Evolutionary conservation across 2,888 invertebrate genomes (phyloP).

Genomic region (Omphaloscelis lunosa): DNA sequence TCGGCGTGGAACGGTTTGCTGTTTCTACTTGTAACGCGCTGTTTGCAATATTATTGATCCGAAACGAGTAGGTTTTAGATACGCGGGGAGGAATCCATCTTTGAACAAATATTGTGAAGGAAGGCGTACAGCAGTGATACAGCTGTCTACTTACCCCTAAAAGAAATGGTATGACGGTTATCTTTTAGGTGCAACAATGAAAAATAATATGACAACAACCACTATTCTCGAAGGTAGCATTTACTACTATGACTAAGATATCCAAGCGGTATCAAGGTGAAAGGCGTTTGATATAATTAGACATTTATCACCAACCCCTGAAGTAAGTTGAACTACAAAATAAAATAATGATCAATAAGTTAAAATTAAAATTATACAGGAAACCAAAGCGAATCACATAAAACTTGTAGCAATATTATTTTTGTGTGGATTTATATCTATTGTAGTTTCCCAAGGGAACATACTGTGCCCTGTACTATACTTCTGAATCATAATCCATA

Average conservation of each 20-base stretch:
- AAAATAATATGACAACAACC: neutral
- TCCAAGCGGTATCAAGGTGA: neutral
- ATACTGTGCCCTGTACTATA: constrained; percentile 3
- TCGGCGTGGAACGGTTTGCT: constrained; percentile 25
- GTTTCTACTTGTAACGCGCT: constrained; percentile 21
- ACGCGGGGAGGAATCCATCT: constrained; percentile 8
- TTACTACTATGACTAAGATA: neutral
- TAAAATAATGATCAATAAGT: neutral
- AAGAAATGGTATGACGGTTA: neutral
- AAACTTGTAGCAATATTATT: neutral
- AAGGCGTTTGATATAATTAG: constrained; percentile 16
- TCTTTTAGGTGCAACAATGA: constrained; percentile 13
- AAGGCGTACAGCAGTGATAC: neutral
- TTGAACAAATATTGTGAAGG: neutral
- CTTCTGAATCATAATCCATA: neutral
- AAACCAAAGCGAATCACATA: neutral
- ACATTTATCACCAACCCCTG: neutral
- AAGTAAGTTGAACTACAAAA: neutral
- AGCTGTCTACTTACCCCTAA: neutral
- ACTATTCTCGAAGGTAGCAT: constrained; percentile 3
- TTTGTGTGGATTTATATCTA: neutral
- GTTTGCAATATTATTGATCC: constrained; percentile 45
- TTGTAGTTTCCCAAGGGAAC: constrained; percentile 16
- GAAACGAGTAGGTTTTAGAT: constrained; percentile 16
- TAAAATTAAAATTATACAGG: neutral